phyloP scores from a whole-genome alignment of 2,888 invertebrate genomes.

The Amphipyra tragopoginis region DNA sequence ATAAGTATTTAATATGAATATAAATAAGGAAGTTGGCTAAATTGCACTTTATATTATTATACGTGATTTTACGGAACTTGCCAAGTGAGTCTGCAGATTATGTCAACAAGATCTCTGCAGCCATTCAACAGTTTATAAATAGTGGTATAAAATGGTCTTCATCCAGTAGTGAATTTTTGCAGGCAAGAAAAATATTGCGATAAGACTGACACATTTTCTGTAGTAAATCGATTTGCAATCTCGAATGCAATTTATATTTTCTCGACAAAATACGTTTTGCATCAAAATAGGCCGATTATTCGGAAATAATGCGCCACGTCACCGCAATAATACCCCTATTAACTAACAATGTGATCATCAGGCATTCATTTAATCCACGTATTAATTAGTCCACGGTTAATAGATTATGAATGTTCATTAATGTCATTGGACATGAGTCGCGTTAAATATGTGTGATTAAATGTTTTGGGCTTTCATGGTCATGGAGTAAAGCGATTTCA shows the following conservation, averaged over 20 bases:
- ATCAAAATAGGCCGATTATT: constrained; percentile 28
- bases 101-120: too few species aligned
- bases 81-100: too few species aligned
- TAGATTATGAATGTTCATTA: constrained; percentile 30
- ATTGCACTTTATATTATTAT: too few species aligned
- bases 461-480: neutral
- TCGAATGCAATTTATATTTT: neutral
- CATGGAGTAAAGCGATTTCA: neutral
- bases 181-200: too few species aligned
- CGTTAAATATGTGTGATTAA: constrained; percentile 15
- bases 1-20: too few species aligned
- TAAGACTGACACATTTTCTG: too few species aligned
- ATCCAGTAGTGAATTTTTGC: too few species aligned
- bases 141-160: too few species aligned
- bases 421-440: constrained; percentile 15
- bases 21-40: too few species aligned
- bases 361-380: constrained; percentile 37
- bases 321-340: constrained; percentile 46
- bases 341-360: constrained; percentile 49
- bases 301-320: constrained; percentile 32
- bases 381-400: constrained; percentile 49
- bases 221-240: neutral
- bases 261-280: constrained; percentile 2
- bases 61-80: too few species aligned
- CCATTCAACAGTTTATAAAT: too few species aligned